Base-by-base conservation (phyloP, 2,113 vertebrate species). In the Rhinopomastus cyanomelas region DNA sequence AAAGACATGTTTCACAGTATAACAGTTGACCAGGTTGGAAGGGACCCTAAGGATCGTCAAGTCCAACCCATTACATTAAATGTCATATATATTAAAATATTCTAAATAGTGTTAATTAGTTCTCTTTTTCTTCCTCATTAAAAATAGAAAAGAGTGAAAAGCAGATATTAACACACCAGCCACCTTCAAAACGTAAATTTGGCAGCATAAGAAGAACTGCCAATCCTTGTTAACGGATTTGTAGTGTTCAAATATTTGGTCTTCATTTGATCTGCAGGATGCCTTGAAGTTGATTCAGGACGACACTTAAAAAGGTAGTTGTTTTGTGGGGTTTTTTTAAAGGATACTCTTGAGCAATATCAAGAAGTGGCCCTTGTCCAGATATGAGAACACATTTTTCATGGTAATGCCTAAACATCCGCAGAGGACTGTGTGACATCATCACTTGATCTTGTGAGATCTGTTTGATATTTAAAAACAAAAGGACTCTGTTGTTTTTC, bases 311-410 rank as follows among this genome's bases (percentile, higher is more conserved):
- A 49, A 22, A 59, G 46, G 42, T 85, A 77, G 23, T 7, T 39
- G 16, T 6, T 12, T 17, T 42, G 25, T 5, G 9, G 42, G 60
- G 20, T 7, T 17, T 16, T 6, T 11, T 17, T 48, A 7, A 97
- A 98, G 97, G 98, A 99, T 98, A 99, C 98, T 97, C 97, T 82
- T 96, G 97, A 81, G 98, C 98, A 46, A 99, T 99, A 68, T 98
- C 98, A 26, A 95, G 95, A 72, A 98, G 95, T 0, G 98, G 98
- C 18, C 98, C 98, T 94, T 99, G 98, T 74, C 98, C 98, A 6
- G 98, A 99, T 4, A 99, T 98, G 62, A 99, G 94, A 7, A 98
- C 97, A 76, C 97, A 97, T 90, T 98, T 98, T n/a, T 98, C 95
- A 64, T 98, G 98, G 16, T 98, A 98, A 55, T 78, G 96, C 73